Base-by-base conservation (phyloP, 2,113 vertebrate species). In the Halcyon senegalensis region DNA sequence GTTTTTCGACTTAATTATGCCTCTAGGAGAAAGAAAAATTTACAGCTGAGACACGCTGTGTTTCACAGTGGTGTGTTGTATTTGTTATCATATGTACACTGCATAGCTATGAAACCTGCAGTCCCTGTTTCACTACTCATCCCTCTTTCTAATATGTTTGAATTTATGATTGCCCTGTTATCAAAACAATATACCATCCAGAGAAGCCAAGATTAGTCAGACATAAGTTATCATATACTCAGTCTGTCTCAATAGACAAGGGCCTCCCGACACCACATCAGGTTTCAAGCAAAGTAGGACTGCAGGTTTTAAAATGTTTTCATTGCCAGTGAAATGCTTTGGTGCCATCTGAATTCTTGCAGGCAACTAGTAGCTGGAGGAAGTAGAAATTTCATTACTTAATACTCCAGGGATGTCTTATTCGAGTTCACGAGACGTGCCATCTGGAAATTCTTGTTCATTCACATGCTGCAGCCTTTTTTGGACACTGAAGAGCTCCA, bases 371-470 rank as follows among this genome's bases (percentile, higher is more conserved):
- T 88, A 93, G 89, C 66, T 94, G 59, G 50, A 96, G 94, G 95
- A 97, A 97, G 91, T 73, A 84, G 89, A 85, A 75, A 86, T 83
- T 94, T 93, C 89, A 91, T 95, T 94, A 79, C 75, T 94, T 89
- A 92, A 91, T 96, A 74, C 93, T 31, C 76, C 50, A 93, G 94
- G 72, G 96, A 77, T 84, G n/a, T 77, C 89, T 96, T 96, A 77
- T 55, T 91, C 3, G 31, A 92, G 90, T 89, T 96, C 91, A 91
- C 0, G 1, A 79, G 60, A 93, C 23, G 1, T 92, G 76, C 84
- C 82, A 90, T 94, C 84, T 97, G 92, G 89, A 96, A 90, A 95
- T 92, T 92, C 48, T 95, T 96, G 66, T 89, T 91, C 62, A 63
- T 95, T 89, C 70, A 90, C 77, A 82, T 91, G 91, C 82, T 84